phyloP scores from a whole-genome alignment of 2,797 vertebrate genomes.

The Harpagifer antarcticus region DNA sequence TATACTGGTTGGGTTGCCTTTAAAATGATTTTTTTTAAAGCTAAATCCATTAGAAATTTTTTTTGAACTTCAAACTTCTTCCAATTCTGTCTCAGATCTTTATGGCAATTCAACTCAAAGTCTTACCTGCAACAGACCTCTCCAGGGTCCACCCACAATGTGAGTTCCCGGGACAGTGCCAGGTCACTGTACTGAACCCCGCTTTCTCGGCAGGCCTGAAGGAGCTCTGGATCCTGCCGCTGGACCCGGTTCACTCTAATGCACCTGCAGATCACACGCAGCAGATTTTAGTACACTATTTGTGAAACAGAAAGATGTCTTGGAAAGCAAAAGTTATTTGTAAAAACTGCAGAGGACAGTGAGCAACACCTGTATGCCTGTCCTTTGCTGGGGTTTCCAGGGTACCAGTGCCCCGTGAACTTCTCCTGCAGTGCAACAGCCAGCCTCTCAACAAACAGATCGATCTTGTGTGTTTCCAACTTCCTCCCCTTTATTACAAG shows the following conservation, averaged over 20 bases:
- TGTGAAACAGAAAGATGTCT: not conserved
- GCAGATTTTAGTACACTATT: not conserved
- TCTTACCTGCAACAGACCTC: constrained; percentile 86
- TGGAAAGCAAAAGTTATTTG: accelerated
- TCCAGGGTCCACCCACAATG: constrained; percentile 85
- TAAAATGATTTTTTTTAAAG: not conserved
- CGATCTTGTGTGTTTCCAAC: constrained; percentile 80
- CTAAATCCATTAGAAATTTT: not conserved
- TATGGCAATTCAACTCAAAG: not conserved
- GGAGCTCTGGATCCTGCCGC: constrained; percentile 79
- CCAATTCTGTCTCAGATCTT: not conserved
- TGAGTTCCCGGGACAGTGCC: constrained; percentile 79
- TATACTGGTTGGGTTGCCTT: not conserved
- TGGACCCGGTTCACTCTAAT: constrained; percentile 81
- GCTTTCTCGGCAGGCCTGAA: constrained; percentile 80
- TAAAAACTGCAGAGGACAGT: not conserved
- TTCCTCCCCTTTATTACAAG: constrained; percentile 84
- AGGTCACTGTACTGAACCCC: constrained; percentile 78
- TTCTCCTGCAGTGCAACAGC: constrained; percentile 85
- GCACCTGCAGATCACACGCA: constrained; percentile 71
- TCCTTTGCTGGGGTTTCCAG: constrained; percentile 88
- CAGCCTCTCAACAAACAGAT: constrained; percentile 85
- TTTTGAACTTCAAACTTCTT: not conserved
- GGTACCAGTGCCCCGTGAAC: constrained; percentile 91
- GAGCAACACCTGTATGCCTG: constrained; percentile 89